Base-by-base conservation (phyloP, 2,888 invertebrate species). In the Hoplodrina blanda region DNA sequence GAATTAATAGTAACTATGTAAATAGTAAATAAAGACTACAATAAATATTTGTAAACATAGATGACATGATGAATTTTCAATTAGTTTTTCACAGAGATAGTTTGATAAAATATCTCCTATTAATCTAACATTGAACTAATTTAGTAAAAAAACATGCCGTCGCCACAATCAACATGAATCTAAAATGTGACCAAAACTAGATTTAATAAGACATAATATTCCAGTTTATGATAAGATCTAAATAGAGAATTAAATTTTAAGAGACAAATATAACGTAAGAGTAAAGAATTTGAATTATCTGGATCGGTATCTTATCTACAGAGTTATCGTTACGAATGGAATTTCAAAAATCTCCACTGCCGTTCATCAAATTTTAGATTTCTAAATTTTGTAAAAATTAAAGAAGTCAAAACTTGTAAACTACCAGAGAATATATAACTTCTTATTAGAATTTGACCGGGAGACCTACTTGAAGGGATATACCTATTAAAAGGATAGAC, bases 161-260 rank as follows among this genome's bases (percentile, higher is more conserved):
- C 73, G 73, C 50, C n/a, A 13, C 37, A n/a, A 15, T 25, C 4
- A 33, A 30, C 2, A 11, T 30, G 7, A 49, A 25, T 50, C 13
- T 30, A 10, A 52, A 72, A 50, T 62, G 7, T 33, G 10, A 15
- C 15, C 46, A 50, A 55, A 59, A 72, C 50, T 19, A 62, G 62
- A 53, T 37, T 11, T 15, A 53, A 17, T 33, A 33, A 33, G 52
- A 41, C 46, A 46, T 46, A 2, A 30, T n/a, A 61, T n/a, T 57
- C 56, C 19, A 62, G 30, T 77, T 52, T 17, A 8, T 37, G 60
- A 69, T 59, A 30, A 44, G 10, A 68, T 73, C 55, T 46, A 25
- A 52, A 46, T 46, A 69, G 15, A 30, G 10, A 49, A 69, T 56
- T 46, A 56, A 19, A 54, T 30, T 20, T 11, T 7, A 25, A 46